Conservation (phyloP, 2,888 invertebrate genomes). For the Luperina testacea region DNA sequence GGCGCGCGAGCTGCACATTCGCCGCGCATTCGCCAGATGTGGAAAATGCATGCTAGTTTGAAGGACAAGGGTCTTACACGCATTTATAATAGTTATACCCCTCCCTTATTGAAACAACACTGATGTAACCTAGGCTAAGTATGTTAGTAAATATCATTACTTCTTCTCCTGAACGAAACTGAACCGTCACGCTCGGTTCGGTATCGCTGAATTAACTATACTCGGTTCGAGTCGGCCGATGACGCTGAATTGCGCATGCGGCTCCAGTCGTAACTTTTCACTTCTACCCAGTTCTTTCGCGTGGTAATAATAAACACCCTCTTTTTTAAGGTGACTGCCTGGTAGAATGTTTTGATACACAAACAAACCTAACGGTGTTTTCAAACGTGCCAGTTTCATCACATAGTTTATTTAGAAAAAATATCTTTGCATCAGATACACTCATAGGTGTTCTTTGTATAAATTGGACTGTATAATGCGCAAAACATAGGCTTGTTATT, state of each 20-base stretch:
- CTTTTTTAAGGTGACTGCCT: background rate
- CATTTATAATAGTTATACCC: no score
- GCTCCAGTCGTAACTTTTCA: background rate
- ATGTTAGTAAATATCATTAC: no score
- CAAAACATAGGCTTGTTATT: background rate
- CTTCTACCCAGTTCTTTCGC: no score
- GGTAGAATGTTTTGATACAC: background rate
- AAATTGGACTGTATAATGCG: background rate
- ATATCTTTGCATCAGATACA: background rate
- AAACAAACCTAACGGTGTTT: background rate
- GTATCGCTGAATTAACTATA: background rate
- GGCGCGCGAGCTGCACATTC: no score
- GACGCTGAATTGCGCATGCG: no score
- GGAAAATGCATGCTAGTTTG: no score
- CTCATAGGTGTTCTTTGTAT: background rate
- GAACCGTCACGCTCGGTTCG: no score
- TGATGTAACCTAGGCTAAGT: no score
- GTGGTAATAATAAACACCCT: background rate
- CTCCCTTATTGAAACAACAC: no score
- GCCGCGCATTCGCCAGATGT: no score
- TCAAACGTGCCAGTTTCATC: background rate
- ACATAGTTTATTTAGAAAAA: background rate
- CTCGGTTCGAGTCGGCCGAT: no score
- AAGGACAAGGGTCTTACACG: no score
- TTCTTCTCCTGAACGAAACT: background rate